Evolutionary conservation across 2,797 vertebrate genomes (phyloP).

Genomic region (Urophycis tenuis): DNA sequence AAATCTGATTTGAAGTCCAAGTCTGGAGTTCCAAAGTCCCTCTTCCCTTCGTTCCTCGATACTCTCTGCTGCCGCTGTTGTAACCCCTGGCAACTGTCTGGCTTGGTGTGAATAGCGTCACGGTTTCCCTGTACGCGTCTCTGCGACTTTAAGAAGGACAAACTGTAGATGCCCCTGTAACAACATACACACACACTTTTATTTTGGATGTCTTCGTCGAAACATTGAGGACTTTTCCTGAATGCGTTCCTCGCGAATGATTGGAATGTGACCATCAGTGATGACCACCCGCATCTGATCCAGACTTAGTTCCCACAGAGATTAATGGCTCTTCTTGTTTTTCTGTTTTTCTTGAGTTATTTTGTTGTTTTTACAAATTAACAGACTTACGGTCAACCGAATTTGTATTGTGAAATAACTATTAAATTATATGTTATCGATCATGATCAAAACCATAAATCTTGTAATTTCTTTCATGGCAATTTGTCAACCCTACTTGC

Average conservation of each 20-base stretch:
- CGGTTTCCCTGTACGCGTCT: neutral
- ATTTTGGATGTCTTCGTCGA: neutral
- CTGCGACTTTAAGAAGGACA: neutral
- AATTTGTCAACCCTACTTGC: neutral
- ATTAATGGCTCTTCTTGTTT: neutral
- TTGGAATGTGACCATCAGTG: neutral
- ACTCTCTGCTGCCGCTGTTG: neutral
- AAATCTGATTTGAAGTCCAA: neutral
- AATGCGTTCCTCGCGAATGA: neutral
- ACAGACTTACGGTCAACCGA: neutral
- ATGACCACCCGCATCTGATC: neutral
- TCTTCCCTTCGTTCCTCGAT: neutral
- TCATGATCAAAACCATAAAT: constrained; percentile 15
- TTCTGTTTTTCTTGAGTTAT: neutral
- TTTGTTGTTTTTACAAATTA: neutral
- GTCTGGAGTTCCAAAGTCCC: neutral
- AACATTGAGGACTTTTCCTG: neutral
- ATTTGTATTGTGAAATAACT: constrained; percentile 14
- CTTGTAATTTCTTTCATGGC: constrained; percentile 4
- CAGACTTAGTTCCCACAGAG: neutral
- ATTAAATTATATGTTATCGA: constrained; percentile 5
- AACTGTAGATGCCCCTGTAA: neutral
- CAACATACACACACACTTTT: constrained; percentile 2
- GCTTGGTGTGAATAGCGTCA: neutral
- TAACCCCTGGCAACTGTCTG: neutral